These are phyloP conservation scores for Limulus polyphemus DNA, from an alignment of 2,888 invertebrate species.

Conservation along the genomic window DNA sequence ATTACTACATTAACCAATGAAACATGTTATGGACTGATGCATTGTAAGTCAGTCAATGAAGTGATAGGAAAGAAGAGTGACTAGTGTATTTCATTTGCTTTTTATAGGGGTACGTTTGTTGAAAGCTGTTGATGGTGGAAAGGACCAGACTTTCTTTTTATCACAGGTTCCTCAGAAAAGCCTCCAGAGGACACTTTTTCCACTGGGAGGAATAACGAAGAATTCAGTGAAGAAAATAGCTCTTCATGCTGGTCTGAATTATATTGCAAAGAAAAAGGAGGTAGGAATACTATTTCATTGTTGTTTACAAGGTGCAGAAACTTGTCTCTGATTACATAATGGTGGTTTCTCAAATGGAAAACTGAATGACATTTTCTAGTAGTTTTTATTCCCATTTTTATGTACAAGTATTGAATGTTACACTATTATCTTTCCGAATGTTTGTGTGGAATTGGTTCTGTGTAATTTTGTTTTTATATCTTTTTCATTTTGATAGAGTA, in stretches of 20 bases:
- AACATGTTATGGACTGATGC: too few relatives aligned
- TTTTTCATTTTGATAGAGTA: slow-evolving; percentile 45
- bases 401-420: neutral
- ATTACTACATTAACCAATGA: too few relatives aligned
- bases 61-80: too few relatives aligned
- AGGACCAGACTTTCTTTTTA: slow-evolving; percentile 94
- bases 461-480: neutral
- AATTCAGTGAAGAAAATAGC: slow-evolving; percentile 66
- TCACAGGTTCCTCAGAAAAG: slow-evolving; percentile 67
- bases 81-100: neutral
- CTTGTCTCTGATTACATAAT: neutral
- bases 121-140: slow-evolving; percentile 56
- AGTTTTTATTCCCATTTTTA: too few relatives aligned
- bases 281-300: slow-evolving; percentile 5
- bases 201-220: slow-evolving; percentile 65
- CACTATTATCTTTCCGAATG: too few relatives aligned
- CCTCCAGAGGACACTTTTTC: slow-evolving; percentile 75
- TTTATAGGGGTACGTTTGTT: slow-evolving; percentile 53
- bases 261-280: slow-evolving; percentile 59
- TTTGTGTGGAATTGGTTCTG: too few relatives aligned
- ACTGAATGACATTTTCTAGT: too few relatives aligned
- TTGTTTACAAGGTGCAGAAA: neutral
- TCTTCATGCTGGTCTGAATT: slow-evolving; percentile 49
- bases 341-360: too few relatives aligned
- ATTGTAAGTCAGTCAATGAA: too few relatives aligned